Evolutionary conservation across 2,797 vertebrate species (phyloP), one percentile per base, ranked within the genome.

Genomic region (Halcyon leucocephala): DNA sequence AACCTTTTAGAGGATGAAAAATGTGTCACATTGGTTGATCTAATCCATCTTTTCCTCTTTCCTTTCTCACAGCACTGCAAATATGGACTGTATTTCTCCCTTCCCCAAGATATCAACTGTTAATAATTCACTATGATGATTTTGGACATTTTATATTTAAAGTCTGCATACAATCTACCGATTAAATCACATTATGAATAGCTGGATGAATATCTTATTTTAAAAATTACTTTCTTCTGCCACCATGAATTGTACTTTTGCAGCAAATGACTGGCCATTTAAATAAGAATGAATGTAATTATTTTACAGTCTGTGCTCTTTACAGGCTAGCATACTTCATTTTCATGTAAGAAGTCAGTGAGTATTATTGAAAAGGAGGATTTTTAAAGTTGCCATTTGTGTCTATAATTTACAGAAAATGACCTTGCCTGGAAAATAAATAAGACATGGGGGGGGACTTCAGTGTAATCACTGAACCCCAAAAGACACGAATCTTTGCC

Each of bases 151-250:
- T 98, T 95, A 86, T 80, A 96, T 97, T 96, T 93, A 94, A 97
- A 97, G 62, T 78, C 94, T 92, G 82, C 82, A 89, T 90, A 96
- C 93, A 97, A 92, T 97, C 94, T 96, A 86, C 97, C 96, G 97
- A 98, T 98, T 98, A 97, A 97, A 98, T 98, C 64, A 28, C 85
- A 96, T 98, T 98, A 97, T 97, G 90, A 64, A 82, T 97, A 98
- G 83, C 93, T 93, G 91, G 72, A 77, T 97, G 97, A 97, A 97
- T 97, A 97, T 96, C 96, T 98, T 98, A 97, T 97, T 98, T 96
- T 97, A 97, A 86, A 97, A 97, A 98, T 97, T 97, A 94, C 90
- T 85, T 92, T 90, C 62, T 97, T 96, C 91, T 93, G 90, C 95
- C 97, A 96, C 93, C 85, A 90, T 87, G 94, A 98, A 98, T 95